A percentile compares a stretch with the other conserved stretches of the same genome.
Evolutionary conservation across 2,113 vertebrate species (phyloP).

Genomic region (Scomber japonicus): DNA sequence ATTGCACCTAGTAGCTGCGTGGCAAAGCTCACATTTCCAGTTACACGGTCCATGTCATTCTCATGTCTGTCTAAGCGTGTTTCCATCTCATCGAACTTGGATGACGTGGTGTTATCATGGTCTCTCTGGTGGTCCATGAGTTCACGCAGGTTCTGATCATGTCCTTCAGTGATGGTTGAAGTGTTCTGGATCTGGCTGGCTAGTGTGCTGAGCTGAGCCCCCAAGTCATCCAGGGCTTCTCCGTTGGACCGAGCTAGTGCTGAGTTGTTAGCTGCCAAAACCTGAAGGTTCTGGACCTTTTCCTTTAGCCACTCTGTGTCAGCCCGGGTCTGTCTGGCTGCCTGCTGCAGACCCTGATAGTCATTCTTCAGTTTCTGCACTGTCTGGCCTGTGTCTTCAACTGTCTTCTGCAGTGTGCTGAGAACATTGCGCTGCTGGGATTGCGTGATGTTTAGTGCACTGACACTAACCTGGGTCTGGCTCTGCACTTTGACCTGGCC

Average conservation of each 20-base stretch:
- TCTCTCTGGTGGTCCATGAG: conserved; percentile 93
- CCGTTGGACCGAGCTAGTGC: conserved; percentile 91
- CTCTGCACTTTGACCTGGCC: conserved; percentile 90
- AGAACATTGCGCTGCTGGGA: conserved; percentile 92
- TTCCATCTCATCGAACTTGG: conserved; percentile 90
- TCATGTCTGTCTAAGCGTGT: conserved; percentile 90
- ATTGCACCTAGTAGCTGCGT: conserved; percentile 92
- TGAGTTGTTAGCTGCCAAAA: conserved; percentile 92
- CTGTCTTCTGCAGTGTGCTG: conserved; percentile 89
- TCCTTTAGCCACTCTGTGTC: conserved; percentile 95
- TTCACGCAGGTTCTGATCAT: conserved; percentile 92
- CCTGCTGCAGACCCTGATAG: conserved; percentile 94
- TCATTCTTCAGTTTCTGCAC: conserved; percentile 95
- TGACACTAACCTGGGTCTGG: conserved; percentile 87
- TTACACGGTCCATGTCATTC: conserved; percentile 90
- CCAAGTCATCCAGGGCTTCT: conserved; percentile 93
- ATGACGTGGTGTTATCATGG: conserved; percentile 91
- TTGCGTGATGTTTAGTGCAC: conserved; percentile 93
- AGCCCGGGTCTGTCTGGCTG: conserved; percentile 89
- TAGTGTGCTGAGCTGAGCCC: conserved; percentile 89
- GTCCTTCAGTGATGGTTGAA: conserved; percentile 88
- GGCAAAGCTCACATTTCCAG: conserved; percentile 93
- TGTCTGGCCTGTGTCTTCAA: conserved; percentile 92
- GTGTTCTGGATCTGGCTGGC: conserved; percentile 93
- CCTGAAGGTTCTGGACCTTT: conserved; percentile 93